Evolutionary conservation across 2,888 invertebrate genomes (phyloP), one percentile per base, ranked within the genome.

Genomic region (Coleophora flavipennella): DNA sequence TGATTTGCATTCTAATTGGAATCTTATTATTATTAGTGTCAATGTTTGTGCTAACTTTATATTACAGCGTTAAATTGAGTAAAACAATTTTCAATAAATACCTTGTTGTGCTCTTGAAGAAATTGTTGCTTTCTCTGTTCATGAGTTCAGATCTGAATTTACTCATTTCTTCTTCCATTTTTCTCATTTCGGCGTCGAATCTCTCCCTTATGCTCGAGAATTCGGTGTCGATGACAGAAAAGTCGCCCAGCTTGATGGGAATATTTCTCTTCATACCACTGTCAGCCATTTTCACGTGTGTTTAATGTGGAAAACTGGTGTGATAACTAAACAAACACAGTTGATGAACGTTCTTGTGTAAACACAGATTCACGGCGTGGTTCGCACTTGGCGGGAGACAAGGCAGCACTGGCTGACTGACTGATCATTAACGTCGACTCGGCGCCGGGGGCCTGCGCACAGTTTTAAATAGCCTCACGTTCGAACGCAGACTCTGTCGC

Each of bases 161-260:
- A 75, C 92, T 92, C 97, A 97, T 97, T 86, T 97, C 97, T 66
- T 97, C 97, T 87, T 98, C 97, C 95, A 98, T 97, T 86, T 96
- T 95, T 65, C 93, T 89, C 97, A 98, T 97, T 88, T 98, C 97
- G 50, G 93, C 92, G 80, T 97, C 97, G 80, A 97, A 97, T 57
- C 95, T 88, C 77, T 96, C 96, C 66, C 96, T 90, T 75, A 98
- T 97, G 85, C 93, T 96, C 69, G 94, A 94, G 87, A 97, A 97
- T 86, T 97, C 97, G 55, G 94, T 94, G 84, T 97, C 96, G 86
- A 96, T 94, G 73, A 97, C 94, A 86, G 94, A 95, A 87, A 95
- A 95, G 81, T 96, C 96, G 59, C 95, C 94, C 79, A 95, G 88
- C 86, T 93, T 94, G 85, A 96, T 95, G 65, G 96, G 96, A 86